A percentile compares a stretch with the other conserved stretches of the same genome.
Evolutionary conservation across 2,113 vertebrate species (phyloP).

Genomic region (Calyptommatus sinebrachiatus): DNA sequence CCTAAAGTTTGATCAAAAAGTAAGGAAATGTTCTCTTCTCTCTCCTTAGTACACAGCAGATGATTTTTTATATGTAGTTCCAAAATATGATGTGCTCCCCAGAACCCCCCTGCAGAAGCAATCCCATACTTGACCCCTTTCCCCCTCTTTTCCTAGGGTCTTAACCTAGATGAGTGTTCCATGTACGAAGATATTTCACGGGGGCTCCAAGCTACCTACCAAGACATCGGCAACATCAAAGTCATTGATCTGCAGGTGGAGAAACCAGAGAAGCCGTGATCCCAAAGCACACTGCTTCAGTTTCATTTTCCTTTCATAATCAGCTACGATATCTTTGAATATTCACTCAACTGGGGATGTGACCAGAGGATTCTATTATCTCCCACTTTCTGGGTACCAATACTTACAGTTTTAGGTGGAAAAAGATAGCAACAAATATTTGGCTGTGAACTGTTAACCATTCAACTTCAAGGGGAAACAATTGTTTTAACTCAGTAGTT

Average conservation of each 20-base stretch:
- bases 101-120: too few relatives aligned
- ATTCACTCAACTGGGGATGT: neutral
- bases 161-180: constrained; percentile 68
- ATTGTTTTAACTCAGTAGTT: too few relatives aligned
- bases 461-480: neutral
- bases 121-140: neutral
- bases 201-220: constrained; percentile 69
- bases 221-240: constrained; percentile 65
- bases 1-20: neutral
- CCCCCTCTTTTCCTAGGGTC: constrained; percentile 44
- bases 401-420: neutral
- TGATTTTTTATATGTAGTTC: too few relatives aligned
- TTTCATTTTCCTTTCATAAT: neutral
- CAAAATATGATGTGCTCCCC: too few relatives aligned
- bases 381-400: neutral
- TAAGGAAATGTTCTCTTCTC: too few relatives aligned
- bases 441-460: neutral
- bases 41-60: too few relatives aligned
- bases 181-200: constrained; percentile 72
- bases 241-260: constrained; percentile 63
- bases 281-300: neutral
- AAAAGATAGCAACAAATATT: neutral
- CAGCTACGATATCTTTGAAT: neutral
- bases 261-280: constrained; percentile 52
- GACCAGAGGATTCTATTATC: neutral